These are phyloP conservation scores for Eidolon helvum DNA, from an alignment of 2,113 vertebrate genomes.

Conservation along the genomic window DNA sequence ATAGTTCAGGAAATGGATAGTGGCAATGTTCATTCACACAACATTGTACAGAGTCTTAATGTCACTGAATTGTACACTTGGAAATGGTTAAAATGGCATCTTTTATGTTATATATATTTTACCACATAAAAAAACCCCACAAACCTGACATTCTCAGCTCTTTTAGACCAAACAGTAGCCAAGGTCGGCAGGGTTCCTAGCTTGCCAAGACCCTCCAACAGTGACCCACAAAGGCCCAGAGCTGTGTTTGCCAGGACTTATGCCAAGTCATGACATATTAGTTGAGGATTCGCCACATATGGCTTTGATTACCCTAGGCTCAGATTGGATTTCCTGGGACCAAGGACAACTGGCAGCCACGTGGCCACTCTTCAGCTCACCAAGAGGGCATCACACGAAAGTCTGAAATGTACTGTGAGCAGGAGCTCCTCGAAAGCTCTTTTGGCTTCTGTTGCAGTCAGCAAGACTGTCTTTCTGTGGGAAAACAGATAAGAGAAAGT, in stretches of 20 bases:
- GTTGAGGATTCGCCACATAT: neutral
- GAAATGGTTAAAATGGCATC: neutral
- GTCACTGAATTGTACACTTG: neutral
- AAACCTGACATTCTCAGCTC: neutral
- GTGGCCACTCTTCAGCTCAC: neutral
- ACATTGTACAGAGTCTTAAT: neutral
- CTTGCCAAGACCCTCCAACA: neutral
- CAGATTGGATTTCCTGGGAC: neutral
- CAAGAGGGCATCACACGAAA: neutral
- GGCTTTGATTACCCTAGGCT: neutral
- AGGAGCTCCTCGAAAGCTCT: neutral
- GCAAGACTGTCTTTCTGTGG: neutral
- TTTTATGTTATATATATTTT: neutral
- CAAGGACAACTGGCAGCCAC: neutral
- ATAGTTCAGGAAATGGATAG: neutral
- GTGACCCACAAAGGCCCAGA: neutral
- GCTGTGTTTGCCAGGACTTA: neutral
- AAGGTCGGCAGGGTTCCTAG: neutral
- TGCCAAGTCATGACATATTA: neutral
- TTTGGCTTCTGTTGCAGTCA: neutral
- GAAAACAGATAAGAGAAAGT: neutral
- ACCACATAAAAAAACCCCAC: no score
- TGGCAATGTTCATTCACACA: accelerated
- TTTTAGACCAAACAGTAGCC: neutral
- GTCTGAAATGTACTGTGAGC: neutral